Conservation (phyloP, 2,113 vertebrate genomes). For the Rostratula benghalensis region DNA sequence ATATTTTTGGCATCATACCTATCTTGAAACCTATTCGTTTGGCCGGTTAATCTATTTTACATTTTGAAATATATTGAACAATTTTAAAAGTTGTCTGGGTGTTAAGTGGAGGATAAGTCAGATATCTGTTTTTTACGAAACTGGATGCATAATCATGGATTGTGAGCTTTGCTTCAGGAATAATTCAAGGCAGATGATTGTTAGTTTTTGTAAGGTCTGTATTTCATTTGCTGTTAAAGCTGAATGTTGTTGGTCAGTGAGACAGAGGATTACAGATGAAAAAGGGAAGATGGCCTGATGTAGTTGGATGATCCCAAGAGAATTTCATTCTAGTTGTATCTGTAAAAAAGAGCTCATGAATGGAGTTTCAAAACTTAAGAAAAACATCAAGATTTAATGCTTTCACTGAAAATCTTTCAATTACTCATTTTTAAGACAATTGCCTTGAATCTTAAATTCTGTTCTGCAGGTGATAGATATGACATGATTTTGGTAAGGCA, state of each 20-base stretch:
- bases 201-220: background rate
- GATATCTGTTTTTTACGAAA: background rate
- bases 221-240: background rate
- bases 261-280: background rate
- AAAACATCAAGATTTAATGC: background rate
- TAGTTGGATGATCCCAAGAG: background rate
- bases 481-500: background rate
- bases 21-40: background rate
- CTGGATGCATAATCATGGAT: background rate
- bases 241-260: background rate
- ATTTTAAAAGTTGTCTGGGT: background rate
- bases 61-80: background rate
- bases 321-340: background rate
- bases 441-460: background rate
- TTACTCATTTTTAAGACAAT: background rate
- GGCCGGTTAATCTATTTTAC: background rate
- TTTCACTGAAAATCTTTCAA: background rate
- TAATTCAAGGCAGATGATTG: background rate
- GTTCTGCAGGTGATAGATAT: background rate
- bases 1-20: background rate
- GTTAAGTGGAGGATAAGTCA: background rate
- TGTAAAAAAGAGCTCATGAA: background rate
- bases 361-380: background rate
- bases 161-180: background rate
- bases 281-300: background rate